Percentiles rank a stretch among this genome's conserved stretches.
Evolutionary conservation across 2,113 vertebrate species (phyloP).

Genomic region (Microcebus griseorufus): DNA sequence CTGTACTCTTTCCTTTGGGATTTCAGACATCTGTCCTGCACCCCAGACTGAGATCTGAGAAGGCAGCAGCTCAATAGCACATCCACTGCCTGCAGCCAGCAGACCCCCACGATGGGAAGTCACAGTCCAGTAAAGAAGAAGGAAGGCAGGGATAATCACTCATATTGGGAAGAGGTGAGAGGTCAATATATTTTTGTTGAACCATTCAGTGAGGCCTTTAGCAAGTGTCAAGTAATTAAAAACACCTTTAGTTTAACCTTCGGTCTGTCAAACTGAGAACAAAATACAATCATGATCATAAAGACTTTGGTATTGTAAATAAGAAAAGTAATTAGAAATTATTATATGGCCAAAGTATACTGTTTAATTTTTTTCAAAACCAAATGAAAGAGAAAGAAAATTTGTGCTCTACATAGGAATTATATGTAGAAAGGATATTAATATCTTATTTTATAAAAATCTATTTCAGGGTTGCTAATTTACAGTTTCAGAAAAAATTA

Average conservation of each 20-base stretch:
- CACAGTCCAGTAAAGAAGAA: neutral
- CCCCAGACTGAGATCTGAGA: neutral
- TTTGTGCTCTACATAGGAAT: neutral
- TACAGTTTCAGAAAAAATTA: constrained; percentile 6
- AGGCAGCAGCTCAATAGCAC: neutral
- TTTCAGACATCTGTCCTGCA: neutral
- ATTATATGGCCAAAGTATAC: neutral
- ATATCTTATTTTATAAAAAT: neutral
- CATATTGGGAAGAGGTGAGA: neutral
- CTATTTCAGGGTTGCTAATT: neutral
- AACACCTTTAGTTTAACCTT: neutral
- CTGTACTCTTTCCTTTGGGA: neutral
- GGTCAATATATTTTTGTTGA: neutral
- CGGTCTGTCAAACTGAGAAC: neutral
- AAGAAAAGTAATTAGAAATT: neutral
- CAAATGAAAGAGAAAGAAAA: neutral
- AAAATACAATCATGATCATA: neutral
- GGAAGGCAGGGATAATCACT: neutral
- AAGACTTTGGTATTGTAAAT: neutral
- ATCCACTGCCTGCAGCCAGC: neutral
- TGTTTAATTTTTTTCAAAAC: neutral
- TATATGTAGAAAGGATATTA: neutral
- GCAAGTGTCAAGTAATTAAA: constrained; percentile 11
- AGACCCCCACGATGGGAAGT: neutral
- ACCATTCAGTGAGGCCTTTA: constrained; percentile 31